Evolutionary conservation across 2,797 vertebrate species (phyloP).

Genomic region (Pteropus rufus): DNA sequence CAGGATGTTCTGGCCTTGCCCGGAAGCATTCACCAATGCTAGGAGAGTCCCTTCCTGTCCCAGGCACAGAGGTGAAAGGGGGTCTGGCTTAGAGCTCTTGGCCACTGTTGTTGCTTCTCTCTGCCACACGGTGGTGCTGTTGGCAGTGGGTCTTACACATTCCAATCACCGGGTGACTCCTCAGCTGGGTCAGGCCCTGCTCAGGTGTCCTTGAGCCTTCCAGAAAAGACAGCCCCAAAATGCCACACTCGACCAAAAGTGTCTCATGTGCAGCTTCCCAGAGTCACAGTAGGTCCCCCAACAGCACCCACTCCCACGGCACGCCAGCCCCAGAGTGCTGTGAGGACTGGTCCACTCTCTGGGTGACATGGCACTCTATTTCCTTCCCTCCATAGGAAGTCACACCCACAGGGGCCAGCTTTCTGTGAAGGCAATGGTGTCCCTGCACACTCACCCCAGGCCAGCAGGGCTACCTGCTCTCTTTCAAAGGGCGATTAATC

Average conservation of each 20-base stretch:
- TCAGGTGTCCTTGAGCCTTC: background rate
- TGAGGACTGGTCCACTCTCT: background rate
- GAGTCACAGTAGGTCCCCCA: background rate
- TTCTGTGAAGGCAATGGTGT: background rate
- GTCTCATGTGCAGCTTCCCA: background rate
- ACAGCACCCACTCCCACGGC: background rate
- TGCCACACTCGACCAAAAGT: background rate
- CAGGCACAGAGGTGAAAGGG: no score
- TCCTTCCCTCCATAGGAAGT: background rate
- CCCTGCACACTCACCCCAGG: background rate
- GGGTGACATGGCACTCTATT: background rate
- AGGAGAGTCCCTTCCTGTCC: background rate
- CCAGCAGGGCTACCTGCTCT: background rate
- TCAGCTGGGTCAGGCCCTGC: background rate
- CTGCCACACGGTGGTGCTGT: background rate
- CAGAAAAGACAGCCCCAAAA: background rate
- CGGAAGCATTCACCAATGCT: background rate
- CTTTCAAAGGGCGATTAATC: background rate
- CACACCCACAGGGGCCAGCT: background rate
- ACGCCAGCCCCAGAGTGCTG: no score
- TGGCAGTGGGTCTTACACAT: background rate
- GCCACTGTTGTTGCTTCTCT: background rate
- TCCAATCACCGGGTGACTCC: fast-evolving
- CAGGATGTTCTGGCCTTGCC: background rate
- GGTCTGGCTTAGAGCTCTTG: background rate